Evolutionary conservation across 2,888 invertebrate genomes (phyloP).

Genomic region (Nomada fucata): DNA sequence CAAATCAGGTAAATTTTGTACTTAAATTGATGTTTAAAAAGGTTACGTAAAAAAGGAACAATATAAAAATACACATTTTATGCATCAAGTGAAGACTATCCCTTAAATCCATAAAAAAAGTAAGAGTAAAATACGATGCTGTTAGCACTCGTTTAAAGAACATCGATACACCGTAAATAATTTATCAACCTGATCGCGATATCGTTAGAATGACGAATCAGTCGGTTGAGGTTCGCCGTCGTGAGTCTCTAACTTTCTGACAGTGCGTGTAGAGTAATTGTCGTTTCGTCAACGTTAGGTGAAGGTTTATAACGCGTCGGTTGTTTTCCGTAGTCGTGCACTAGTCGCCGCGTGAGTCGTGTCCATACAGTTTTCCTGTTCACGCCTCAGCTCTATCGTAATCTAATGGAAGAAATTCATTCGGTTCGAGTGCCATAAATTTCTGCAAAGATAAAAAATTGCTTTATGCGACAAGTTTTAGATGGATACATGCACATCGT

Average conservation of each 20-base stretch:
- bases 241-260: neutral
- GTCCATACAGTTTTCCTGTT: conserved; percentile 24
- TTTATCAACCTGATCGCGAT: neutral
- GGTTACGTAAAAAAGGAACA: too few relatives aligned
- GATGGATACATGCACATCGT: neutral
- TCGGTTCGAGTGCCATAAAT: conserved; percentile 14
- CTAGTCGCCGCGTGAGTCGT: conserved; percentile 45
- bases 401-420: conserved; percentile 28
- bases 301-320: conserved; percentile 33
- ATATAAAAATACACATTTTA: too few relatives aligned
- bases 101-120: too few relatives aligned
- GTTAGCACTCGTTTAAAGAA: neutral
- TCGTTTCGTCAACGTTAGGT: conserved; percentile 19
- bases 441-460: neutral
- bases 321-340: conserved; percentile 57
- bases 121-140: too few relatives aligned
- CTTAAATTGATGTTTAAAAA: too few relatives aligned
- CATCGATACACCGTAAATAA: neutral
- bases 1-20: too few relatives aligned
- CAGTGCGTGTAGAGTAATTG: conserved; percentile 30
- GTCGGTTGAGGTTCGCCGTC: neutral
- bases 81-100: too few relatives aligned
- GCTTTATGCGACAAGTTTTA: neutral
- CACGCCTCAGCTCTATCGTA: neutral
- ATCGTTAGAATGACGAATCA: neutral